A percentile compares a stretch with the other conserved stretches of the same genome.
Conservation (phyloP, 1,140 invertebrate genomes). For the Lamellibrachia luymesi region DNA sequence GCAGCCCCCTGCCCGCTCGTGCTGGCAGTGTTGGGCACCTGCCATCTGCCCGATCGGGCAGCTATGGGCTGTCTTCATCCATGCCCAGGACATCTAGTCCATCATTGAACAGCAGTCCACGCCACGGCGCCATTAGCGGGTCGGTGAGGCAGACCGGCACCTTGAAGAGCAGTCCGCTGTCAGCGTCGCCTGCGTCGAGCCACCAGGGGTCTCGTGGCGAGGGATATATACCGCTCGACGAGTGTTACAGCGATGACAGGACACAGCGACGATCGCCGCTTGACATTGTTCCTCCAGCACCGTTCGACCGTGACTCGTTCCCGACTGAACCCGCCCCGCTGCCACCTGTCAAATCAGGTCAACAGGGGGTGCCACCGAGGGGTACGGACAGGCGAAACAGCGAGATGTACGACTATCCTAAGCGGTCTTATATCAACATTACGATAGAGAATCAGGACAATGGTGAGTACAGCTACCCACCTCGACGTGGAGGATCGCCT, state of each 20-base stretch:
- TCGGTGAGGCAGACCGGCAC: neutral
- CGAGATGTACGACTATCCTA: slow-evolving; percentile 18
- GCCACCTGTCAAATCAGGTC: slow-evolving; percentile 12
- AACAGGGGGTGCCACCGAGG: neutral
- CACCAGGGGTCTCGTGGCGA: neutral
- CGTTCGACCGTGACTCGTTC: neutral
- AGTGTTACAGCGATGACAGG: neutral
- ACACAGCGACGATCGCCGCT: neutral
- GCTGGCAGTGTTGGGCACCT: neutral
- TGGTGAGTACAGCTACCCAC: slow-evolving; percentile 6
- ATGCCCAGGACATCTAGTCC: neutral
- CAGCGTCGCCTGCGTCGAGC: neutral
- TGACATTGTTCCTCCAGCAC: neutral
- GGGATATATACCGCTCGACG: slow-evolving; percentile 5
- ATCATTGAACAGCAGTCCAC: neutral
- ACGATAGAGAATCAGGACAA: neutral
- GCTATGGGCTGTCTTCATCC: neutral
- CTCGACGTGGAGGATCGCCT: neutral
- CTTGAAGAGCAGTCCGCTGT: neutral
- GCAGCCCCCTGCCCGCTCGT: neutral
- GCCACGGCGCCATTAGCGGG: neutral
- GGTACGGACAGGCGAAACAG: neutral
- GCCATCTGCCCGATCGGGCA: neutral
- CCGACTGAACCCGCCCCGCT: slow-evolving; percentile 8
- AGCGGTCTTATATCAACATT: slow-evolving; percentile 7